Base-by-base conservation (phyloP, 2,888 invertebrate species). In the Dastarcus helophoroides region DNA sequence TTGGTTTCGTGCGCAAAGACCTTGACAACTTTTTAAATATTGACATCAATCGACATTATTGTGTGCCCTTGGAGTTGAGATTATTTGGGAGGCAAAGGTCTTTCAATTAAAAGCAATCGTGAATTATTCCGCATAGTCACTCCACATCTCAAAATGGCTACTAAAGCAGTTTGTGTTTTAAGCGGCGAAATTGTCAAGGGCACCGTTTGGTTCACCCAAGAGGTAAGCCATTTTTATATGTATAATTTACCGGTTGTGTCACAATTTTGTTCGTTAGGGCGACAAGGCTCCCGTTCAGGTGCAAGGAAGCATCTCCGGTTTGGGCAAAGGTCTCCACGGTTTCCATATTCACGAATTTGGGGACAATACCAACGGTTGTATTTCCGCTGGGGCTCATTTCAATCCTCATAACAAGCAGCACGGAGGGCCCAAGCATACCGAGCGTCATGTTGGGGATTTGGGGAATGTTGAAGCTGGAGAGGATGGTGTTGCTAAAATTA, bases 261-360 rank as follows among this genome's bases (percentile, higher is more conserved):
- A 5, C 10, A 6, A 23, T 23, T 23, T 23, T 9, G n/a, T n/a
- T n/a, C n/a, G n/a, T n/a, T n/a, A n/a, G n/a, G n/a, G n/a, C n/a
- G n/a, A n/a, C 0, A 67, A 67, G n/a, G 59, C 67, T n/a, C 71
- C 79, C 2, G 84, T 85, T 2, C 69, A 71, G 33, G 69, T 94
- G n/a, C 75, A 75, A 16, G 94, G 94, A 4, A 77, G 85, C 61
- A 70, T 95, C 6, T 65, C 60, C 15, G 91, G 93, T 2, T 67
- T 95, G 16, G 56, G 68, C 10, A 68, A 78, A 58, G 94, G 94
- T 37, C 56, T 64, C 2, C 86, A 91, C 54, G 90, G 90, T 12
- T 91, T 95, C 66, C 95, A 95, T 56, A 76, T 95, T 37, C 95
- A 95, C 57, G 88, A 95, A 65, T 94, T 90, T 55, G 95, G 95